A percentile compares a stretch with the other conserved stretches of the same genome.
phyloP scores from a whole-genome alignment of 2,797 vertebrate species.

The Peromyscus eremicus region DNA sequence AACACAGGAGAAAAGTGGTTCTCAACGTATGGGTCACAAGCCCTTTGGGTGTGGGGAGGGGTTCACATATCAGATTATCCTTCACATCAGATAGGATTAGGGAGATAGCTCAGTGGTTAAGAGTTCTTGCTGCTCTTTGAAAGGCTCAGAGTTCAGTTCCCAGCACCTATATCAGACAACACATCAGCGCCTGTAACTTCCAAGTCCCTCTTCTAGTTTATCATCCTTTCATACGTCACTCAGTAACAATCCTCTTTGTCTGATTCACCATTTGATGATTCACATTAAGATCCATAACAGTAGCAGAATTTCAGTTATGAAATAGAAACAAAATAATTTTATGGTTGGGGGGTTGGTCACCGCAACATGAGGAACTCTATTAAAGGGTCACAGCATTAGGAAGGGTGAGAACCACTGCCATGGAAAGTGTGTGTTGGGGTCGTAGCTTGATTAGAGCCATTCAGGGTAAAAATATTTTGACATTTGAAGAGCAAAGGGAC shows the following conservation, averaged over 20 bases:
- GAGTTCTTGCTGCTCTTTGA: background rate
- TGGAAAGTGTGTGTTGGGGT: background rate
- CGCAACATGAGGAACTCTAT: too few relatives aligned
- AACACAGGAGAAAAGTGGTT: background rate
- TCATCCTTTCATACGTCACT: background rate
- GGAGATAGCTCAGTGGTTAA: background rate
- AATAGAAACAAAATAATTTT: background rate
- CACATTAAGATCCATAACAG: background rate
- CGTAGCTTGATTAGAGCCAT: background rate
- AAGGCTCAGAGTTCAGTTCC: background rate
- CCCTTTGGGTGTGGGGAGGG: background rate
- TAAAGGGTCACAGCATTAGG: background rate
- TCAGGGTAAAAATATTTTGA: background rate
- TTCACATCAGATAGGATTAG: background rate
- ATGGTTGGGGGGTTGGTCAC: background rate
- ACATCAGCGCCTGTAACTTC: background rate
- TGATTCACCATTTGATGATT: background rate
- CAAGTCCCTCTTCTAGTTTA: background rate
- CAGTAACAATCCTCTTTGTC: background rate
- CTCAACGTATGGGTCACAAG: background rate
- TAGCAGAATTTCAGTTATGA: background rate
- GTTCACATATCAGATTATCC: too few relatives aligned
- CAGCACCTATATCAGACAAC: background rate
- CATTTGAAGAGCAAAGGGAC: background rate
- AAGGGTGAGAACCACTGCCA: background rate